Conservation (phyloP, 2,113 vertebrate species). For the Tapirus terrestris region DNA sequence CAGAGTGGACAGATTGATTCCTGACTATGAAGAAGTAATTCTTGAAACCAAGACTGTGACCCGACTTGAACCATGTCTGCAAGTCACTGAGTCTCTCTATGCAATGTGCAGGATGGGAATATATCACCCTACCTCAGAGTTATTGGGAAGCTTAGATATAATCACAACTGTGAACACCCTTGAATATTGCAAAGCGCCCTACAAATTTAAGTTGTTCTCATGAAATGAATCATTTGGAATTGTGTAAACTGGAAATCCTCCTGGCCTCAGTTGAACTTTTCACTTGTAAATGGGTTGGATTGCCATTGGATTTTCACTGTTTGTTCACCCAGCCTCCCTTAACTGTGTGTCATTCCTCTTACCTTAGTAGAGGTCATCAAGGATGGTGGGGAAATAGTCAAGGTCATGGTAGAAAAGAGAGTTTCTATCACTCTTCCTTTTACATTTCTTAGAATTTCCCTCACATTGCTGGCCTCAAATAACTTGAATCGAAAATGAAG, state of each 20-base stretch:
- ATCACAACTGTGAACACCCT: background rate
- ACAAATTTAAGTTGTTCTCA: background rate
- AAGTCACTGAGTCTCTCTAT: background rate
- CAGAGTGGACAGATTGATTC: background rate
- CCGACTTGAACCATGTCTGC: background rate
- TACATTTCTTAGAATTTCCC: background rate
- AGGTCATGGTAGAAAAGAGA: background rate
- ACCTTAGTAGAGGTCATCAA: background rate
- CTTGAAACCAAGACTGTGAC: background rate
- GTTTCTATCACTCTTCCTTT: background rate
- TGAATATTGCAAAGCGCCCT: background rate
- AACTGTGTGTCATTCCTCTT: background rate
- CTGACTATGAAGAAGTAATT: background rate
- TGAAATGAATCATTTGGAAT: background rate
- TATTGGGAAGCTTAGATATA: background rate
- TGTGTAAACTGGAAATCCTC: background rate
- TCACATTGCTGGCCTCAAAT: background rate
- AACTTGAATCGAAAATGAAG: conserved; percentile 6
- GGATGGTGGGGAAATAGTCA: background rate
- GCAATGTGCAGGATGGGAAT: background rate
- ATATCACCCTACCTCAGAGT: background rate
- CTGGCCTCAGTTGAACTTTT: background rate
- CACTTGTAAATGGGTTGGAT: background rate
- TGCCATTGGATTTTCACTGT: background rate
- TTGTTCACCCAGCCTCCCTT: background rate